Evolutionary conservation across 2,113 vertebrate species (phyloP).

Genomic region (Xenus cinereus): DNA sequence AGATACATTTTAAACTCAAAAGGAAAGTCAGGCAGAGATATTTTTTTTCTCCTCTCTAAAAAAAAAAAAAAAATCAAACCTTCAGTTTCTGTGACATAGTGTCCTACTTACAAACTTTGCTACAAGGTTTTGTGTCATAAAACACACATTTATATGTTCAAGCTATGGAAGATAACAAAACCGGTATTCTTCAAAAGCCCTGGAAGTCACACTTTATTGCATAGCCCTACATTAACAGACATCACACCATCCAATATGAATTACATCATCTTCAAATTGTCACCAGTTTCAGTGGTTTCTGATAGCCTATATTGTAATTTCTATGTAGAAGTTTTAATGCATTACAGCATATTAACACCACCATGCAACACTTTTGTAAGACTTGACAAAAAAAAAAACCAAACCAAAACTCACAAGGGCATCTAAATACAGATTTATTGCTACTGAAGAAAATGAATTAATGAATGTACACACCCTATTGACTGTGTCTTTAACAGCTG

Average conservation of each 20-base stretch:
- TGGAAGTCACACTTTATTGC: not conserved
- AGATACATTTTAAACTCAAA: not conserved
- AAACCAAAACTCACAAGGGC: not conserved
- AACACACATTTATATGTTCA: not conserved
- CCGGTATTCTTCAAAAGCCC: not conserved
- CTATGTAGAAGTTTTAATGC: not conserved
- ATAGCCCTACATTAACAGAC: not conserved
- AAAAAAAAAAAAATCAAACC: not conserved
- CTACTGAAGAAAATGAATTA: not conserved
- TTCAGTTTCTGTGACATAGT: not conserved
- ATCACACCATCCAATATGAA: not conserved
- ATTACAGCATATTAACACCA: not conserved
- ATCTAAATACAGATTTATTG: not conserved
- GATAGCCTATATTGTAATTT: not conserved
- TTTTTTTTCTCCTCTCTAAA: not conserved
- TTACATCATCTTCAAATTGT: not conserved
- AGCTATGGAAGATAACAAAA: not conserved
- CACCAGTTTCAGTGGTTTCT: not conserved
- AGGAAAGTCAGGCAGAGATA: not conserved
- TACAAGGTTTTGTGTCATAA: not conserved
- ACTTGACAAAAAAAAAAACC: not conserved
- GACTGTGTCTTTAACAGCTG: constrained; percentile 85
- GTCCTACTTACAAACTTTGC: not conserved
- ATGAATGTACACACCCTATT: constrained; percentile 76
- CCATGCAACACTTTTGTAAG: not conserved